Evolutionary conservation across 2,797 vertebrate genomes (phyloP), one percentile per base, ranked within the genome.

Genomic region (Gymnothorax reevesii): DNA sequence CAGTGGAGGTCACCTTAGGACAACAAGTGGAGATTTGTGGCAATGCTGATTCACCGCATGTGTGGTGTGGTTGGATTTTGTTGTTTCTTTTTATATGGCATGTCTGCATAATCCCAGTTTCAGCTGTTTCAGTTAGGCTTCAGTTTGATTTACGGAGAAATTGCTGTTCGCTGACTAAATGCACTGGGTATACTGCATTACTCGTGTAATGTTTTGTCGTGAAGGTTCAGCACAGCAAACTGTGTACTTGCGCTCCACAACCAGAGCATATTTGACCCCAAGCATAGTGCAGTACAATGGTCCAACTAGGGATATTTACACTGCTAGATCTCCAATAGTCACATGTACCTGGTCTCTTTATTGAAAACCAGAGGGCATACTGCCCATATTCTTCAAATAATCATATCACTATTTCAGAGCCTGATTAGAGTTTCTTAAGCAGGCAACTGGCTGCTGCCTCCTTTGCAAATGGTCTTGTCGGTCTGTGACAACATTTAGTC

Each of bases 1-100:
- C 86, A 62, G 82, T 25, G 64, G 86, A 84, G 86, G 86, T 22
- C 86, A 49, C 83, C 83, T 62, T 87, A 64, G 54, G n/a, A 69
- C 82, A 84, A 84, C 82, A 84, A 77, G 79, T 83, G 54, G 17
- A 33, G 25, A 62, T 49, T 54, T 0, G 7, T 7, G 75, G 0
- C 15, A 54, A 42, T 13, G 9, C 12, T 27, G 27, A 8, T 82
- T 83, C 82, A 33, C 8, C 27, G 33, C 9, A 42, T 27, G 8
- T 64, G 9, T 69, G 64, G 64, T 69, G 22, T 0, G 64, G 22
- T 25, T 73, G 27, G 69, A 73, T 12, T 73, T 73, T 25, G 9
- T 10, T 15, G 69, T 3, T 13, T 73, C 3, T 15, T 33, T 73
- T 33, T 13, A 71, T 9, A 12, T 69, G 64, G n/a, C 22, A 25